Conservation (phyloP, 1,140 invertebrate genomes). For the Andricus grossulariae region DNA sequence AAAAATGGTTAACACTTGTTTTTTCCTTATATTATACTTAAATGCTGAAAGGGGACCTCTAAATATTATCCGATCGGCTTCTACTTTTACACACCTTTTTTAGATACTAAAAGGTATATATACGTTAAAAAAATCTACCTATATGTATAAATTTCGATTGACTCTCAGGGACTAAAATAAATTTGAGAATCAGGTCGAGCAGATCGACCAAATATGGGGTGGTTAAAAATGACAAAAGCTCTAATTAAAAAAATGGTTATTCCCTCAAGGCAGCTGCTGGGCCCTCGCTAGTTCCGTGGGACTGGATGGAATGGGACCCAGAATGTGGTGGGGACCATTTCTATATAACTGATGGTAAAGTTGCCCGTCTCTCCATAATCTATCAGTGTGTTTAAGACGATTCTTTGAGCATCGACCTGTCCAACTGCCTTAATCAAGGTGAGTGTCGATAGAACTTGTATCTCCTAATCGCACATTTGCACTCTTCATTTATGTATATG, state of each 20-base stretch:
- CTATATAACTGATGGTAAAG: slow-evolving; percentile 71
- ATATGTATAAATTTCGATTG: too few species aligned
- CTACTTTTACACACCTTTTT: too few species aligned
- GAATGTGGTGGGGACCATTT: slow-evolving; percentile 66
- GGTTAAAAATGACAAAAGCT: not conserved
- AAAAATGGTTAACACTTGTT: too few species aligned
- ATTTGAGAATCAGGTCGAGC: not conserved
- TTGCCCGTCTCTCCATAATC: slow-evolving; percentile 70
- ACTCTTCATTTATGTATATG: not conserved
- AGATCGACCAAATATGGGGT: not conserved
- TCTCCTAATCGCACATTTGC: not conserved
- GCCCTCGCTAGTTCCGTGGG: slow-evolving; percentile 12
- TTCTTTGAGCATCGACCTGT: slow-evolving; percentile 57
- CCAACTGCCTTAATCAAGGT: slow-evolving; percentile 63
- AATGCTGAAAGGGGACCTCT: too few species aligned
- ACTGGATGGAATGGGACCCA: slow-evolving; percentile 58
- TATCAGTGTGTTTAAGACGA: slow-evolving; percentile 66
- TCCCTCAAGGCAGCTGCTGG: not conserved
- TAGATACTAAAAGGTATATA: too few species aligned
- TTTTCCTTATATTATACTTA: too few species aligned
- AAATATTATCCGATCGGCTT: too few species aligned
- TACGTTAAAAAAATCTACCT: too few species aligned
- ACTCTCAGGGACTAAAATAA: not conserved
- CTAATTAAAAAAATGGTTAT: slow-evolving; percentile 9
- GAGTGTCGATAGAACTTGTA: slow-evolving; percentile 53